A percentile compares a stretch with the other conserved stretches of the same genome.
Conservation (phyloP, 1,140 invertebrate species). For the Magallana angulata region DNA sequence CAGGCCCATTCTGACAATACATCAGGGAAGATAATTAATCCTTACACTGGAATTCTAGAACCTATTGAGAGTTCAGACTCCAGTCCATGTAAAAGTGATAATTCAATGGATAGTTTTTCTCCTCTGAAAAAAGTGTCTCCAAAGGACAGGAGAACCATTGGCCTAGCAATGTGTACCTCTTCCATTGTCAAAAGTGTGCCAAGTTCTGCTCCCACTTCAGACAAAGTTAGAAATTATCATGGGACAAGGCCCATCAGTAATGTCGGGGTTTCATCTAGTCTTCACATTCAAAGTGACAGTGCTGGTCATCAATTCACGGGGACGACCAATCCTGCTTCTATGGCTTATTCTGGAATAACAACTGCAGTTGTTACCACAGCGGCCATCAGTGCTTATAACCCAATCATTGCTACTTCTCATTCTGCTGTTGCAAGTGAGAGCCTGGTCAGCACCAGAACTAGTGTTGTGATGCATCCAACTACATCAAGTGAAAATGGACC, state of each 20-base stretch:
- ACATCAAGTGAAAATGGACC: conserved; percentile 13
- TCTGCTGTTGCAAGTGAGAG: not conserved
- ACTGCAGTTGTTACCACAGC: not conserved
- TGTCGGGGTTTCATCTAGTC: conserved; percentile 1
- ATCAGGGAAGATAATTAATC: conserved; percentile 89
- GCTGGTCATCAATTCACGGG: not conserved
- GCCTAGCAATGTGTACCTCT: conserved; percentile 28
- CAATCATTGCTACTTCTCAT: not conserved
- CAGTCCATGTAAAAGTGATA: conserved; percentile 67
- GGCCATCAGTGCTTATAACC: not conserved
- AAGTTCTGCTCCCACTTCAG: conserved; percentile 3
- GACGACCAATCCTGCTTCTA: not conserved
- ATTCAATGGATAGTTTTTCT: conserved; percentile 58
- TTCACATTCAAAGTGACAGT: conserved; percentile 24
- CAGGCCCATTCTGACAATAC: conserved; percentile 67
- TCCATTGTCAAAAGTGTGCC: conserved; percentile 9
- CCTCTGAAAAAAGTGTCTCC: conserved; percentile 53
- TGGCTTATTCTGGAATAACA: conserved; percentile 1
- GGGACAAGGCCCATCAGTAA: not conserved
- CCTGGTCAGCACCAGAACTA: not conserved
- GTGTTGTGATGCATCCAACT: not conserved
- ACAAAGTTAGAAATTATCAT: conserved; percentile 6
- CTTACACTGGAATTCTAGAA: conserved; percentile 91
- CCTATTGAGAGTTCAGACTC: conserved; percentile 81
- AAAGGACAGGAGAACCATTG: conserved; percentile 31